Evolutionary conservation across 2,888 invertebrate species (phyloP), one percentile per base, ranked within the genome.

Genomic region (Crocallis elinguaria): DNA sequence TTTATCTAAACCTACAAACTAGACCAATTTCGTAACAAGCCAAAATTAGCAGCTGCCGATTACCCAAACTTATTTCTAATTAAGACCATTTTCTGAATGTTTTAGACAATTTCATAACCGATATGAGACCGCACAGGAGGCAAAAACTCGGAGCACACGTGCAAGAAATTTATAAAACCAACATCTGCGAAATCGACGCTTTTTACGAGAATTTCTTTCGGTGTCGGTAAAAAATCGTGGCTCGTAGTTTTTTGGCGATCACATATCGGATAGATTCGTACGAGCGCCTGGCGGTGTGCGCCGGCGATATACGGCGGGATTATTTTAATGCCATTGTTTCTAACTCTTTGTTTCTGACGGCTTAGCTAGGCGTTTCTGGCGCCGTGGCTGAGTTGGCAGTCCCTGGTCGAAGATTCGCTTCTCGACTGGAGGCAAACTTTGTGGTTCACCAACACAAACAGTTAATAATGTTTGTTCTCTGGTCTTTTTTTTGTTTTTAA

Each of bases 111-210:
- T 78, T 75, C 64, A 74, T 75, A 79, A 75, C 69, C 67, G 63
- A 71, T 52, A 65, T n/a, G n/a, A 66, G 84, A 80, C 83, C 81
- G 75, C 86, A 78, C 73, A 74, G 48, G 60, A 59, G 67, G 73
- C 66, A 75, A 72, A 74, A 71, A 76, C 66, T 39, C 60, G 49
- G 8, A 2, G 13, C 67, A 86, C 90, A 90, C 89, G 89, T 90
- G 88, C 86, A 88, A 84, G 86, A 87, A 85, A 85, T 87, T 86
- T 84, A 86, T 85, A 86, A 86, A 88, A 86, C 80, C 82, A 87
- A 89, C 90, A 91, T 91, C 90, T 91, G 89, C 90, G 77, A 90
- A 89, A 88, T 88, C 84, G 79, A 68, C 65, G 57, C 80, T 88
- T 84, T 89, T 89, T 84, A 78, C 62, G 44, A 56, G 64, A 81